Percentiles rank a stretch among this genome's conserved stretches.
phyloP scores from a whole-genome alignment of 2,888 invertebrate species.

The Lithodes maja region DNA sequence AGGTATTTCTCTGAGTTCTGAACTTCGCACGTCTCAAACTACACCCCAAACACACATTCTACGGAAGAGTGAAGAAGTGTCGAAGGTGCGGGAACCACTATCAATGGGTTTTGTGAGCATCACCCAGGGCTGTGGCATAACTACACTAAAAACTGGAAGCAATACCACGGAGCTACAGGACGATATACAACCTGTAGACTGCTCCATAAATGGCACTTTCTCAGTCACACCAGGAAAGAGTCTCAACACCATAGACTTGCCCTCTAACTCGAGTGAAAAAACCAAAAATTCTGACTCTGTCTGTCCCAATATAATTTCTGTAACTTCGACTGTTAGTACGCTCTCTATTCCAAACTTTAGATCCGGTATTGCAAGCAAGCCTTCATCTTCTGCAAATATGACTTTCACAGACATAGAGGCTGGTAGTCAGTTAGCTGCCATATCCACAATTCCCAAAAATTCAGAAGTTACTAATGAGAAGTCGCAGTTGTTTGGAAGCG shows the following conservation, averaged over 20 bases:
- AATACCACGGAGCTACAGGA: constrained; percentile 26
- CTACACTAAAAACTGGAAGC: neutral
- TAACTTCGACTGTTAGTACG: neutral
- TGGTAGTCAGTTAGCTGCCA: neutral
- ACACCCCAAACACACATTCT: neutral
- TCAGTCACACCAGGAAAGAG: constrained; percentile 30
- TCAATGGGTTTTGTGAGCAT: constrained; percentile 23
- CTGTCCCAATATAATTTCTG: neutral
- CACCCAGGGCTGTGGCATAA: constrained; percentile 1
- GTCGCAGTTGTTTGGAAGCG: neutral
- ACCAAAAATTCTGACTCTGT: neutral
- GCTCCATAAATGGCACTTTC: constrained; percentile 35
- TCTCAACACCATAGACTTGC: constrained; percentile 27
- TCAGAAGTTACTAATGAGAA: neutral
- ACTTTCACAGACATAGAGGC: neutral
- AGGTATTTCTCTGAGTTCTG: neutral
- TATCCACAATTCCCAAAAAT: neutral
- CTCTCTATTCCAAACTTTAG: neutral
- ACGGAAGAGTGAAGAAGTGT: no score
- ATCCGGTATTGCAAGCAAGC: neutral
- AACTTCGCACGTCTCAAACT: neutral
- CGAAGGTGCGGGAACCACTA: neutral
- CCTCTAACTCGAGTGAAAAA: neutral
- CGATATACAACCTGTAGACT: constrained; percentile 37
- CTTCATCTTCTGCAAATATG: neutral